Base-by-base conservation (phyloP, 2,113 vertebrate genomes). In the Merops nubicus region DNA sequence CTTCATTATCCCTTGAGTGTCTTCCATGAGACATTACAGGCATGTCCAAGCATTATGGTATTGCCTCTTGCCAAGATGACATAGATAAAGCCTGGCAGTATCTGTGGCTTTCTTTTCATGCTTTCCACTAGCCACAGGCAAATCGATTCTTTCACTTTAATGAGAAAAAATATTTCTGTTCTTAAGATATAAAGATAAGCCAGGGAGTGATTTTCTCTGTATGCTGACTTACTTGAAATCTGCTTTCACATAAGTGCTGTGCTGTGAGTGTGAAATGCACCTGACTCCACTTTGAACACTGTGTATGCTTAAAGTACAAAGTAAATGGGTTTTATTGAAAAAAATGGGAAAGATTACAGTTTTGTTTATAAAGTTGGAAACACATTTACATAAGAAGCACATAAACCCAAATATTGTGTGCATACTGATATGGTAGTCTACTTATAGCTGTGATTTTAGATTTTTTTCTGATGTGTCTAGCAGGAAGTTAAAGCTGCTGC, bases 321-420 rank as follows among this genome's bases (percentile, higher is more conserved):
- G 56, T 77, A 57, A 93, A 91, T 54, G 33, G n/a, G 17, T 34
- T 93, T 83, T 85, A 68, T 18, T 65, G 54, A 88, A 85, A 89
- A 83, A 91, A 92, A 91, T 2, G 19, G 31, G 45, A 63, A 74
- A 88, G 68, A 89, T 84, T 86, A 91, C 38, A 59, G 72, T n/a
- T 88, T 84, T 92, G 72, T 93, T 95, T 96, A 86, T 86, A 31
- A 92, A 91, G 54, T 59, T 38, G 9, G 76, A 86, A 95, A n/a
- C 38, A 50, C 47, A 95, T 88, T 92, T 95, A 70, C 60, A 67
- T 94, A 92, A 94, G 91, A 95, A 94, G 79, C 50, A 85, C 38
- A 91, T 89, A 93, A 93, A 86, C 2, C 19, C 72, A 90, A 84
- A 64, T 84, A 81, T 74, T 21, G 38, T 70, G 59, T 67, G 54